Base-by-base conservation (phyloP, 2,888 invertebrate genomes). In the Eupithecia pulchellata region DNA sequence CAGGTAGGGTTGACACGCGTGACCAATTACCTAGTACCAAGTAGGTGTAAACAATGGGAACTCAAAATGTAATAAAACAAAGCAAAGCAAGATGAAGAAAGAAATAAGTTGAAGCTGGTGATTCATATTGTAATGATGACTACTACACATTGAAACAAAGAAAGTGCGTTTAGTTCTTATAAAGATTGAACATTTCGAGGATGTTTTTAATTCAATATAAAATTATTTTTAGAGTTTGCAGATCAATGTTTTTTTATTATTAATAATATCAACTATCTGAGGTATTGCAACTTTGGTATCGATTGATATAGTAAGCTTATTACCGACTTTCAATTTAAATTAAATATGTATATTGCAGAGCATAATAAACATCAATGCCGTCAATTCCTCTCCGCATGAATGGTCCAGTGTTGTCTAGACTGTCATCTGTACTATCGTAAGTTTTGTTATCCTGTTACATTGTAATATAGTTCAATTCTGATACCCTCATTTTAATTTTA, bases 1-100 rank as follows among this genome's bases (percentile, higher is more conserved):
- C 64, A 66, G 66, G 29, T 62, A 71, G 75, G 73, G 71, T 64
- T 73, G 73, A 42, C 72, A 72, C 39, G 62, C 39, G 62, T 47
- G 65, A 68, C 39, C 69, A 62, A 66, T 63, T 68, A 68, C 34
- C 25, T 20, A 14, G 36, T 36, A 32, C 34, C 20, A 39, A 42
- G 52, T 64, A 64, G 32, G 30, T 57, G 55, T 47, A 64, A 47
- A 64, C 47, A 61, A 47, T 52, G 64, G n/a, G 29, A 55, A 32
- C 57, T 30, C 11, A 25, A 34, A 61, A 34, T 30, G 17, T 60
- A 60, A 60, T 60, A 60, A 14, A 29, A 52, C 25, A 52, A 60
- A n/a, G n/a, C n/a, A n/a, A n/a, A n/a, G n/a, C n/a, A n/a, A n/a
- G n/a, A n/a, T n/a, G n/a, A n/a, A 60, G 29, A 60, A 60, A 60